Conservation (phyloP, 2,888 invertebrate genomes). For the Cyaniris semiargus region DNA sequence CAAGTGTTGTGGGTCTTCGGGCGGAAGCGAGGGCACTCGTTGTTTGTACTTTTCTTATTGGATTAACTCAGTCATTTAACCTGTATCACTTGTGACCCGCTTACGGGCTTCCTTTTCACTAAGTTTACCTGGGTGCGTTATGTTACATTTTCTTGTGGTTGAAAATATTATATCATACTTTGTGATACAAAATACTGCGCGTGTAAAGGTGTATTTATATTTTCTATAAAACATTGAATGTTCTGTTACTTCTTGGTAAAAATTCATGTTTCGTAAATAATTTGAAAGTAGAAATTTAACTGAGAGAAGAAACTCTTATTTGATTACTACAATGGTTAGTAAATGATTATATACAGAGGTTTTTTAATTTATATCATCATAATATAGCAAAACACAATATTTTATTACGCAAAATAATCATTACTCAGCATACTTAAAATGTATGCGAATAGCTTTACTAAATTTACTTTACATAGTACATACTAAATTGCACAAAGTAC, state of each 20-base stretch:
- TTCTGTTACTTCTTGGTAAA: no score
- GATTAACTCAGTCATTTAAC: constrained; percentile 76
- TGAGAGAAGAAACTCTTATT: background rate
- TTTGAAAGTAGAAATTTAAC: background rate
- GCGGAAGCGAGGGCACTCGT: constrained; percentile 72
- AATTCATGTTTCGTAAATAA: no score
- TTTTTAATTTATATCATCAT: background rate
- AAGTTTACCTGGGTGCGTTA: constrained; percentile 37
- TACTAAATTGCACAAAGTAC: constrained; percentile 13
- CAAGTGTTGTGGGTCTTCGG: constrained; percentile 73
- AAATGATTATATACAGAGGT: background rate
- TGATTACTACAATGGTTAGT: background rate
- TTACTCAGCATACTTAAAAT: background rate
- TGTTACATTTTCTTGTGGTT: constrained; percentile 7
- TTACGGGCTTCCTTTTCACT: constrained; percentile 65
- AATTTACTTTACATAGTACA: background rate
- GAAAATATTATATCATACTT: background rate
- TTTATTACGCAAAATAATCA: background rate
- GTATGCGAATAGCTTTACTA: constrained; percentile 1
- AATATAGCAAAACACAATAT: background rate
- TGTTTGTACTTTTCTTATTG: constrained; percentile 79
- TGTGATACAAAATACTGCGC: background rate
- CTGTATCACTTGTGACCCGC: constrained; percentile 74
- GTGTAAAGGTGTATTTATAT: no score
- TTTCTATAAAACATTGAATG: no score